Percentiles rank a stretch among this genome's conserved stretches.
Conservation (phyloP, 1,140 invertebrate species). For the Drosophila miranda region DNA sequence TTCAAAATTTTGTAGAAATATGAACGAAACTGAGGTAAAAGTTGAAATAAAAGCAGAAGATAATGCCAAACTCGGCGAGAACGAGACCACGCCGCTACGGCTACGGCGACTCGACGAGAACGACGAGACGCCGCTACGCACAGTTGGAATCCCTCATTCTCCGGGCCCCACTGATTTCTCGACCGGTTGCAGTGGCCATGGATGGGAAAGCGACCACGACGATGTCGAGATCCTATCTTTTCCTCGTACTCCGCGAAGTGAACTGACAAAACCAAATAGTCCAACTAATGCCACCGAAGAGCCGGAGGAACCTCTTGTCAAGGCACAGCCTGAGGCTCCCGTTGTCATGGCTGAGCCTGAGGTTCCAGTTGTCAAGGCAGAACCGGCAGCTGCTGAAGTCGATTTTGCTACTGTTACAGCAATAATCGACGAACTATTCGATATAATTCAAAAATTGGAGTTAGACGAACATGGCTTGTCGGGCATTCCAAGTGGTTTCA, state of each 20-base stretch:
- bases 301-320: no score
- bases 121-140: conserved; percentile 36
- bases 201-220: conserved; percentile 49
- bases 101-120: conserved; percentile 27
- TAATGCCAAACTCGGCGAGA: not conserved
- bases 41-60: not conserved
- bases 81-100: not conserved
- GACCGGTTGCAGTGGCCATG: not conserved
- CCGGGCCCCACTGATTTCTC: not conserved
- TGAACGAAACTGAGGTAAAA: no score
- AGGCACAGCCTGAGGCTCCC: no score
- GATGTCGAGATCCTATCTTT: not conserved
- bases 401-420: no score
- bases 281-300: no score
- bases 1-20: no score
- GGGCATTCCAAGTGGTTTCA: not conserved
- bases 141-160: not conserved
- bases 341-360: no score
- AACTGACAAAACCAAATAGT: no score
- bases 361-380: no score
- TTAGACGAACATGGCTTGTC: not conserved
- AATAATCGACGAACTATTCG: no score
- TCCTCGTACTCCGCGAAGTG: not conserved
- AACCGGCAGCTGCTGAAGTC: no score
- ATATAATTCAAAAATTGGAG: no score